Conservation (phyloP, 2,797 vertebrate genomes). For the Etheostoma perlongum region DNA sequence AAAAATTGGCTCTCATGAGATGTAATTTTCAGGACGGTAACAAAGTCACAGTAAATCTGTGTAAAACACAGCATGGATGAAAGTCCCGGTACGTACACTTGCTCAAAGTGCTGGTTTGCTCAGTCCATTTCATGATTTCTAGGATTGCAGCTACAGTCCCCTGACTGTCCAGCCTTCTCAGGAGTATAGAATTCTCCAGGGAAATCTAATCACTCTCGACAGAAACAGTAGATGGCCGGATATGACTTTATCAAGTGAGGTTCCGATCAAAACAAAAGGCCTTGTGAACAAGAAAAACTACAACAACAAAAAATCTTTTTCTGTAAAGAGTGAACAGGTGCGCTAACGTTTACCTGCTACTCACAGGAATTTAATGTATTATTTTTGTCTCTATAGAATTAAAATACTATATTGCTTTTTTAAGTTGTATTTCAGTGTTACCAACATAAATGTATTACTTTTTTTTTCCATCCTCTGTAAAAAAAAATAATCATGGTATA, state of each 20-base stretch:
- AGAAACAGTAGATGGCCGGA: conserved; percentile 60
- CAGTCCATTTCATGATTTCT: conserved; percentile 62
- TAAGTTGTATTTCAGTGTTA: not conserved
- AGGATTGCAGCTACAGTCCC: conserved; percentile 51
- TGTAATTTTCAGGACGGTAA: conserved; percentile 33
- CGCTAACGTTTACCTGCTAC: not conserved
- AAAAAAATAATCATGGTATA: too few species aligned
- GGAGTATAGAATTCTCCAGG: conserved; percentile 73
- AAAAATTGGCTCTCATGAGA: conserved; percentile 13
- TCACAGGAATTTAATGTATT: not conserved
- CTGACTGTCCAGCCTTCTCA: conserved; percentile 61
- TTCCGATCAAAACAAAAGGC: conserved; percentile 44
- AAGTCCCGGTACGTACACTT: conserved; percentile 32
- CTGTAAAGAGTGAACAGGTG: not conserved
- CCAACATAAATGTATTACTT: not conserved
- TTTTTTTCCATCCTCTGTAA: not conserved
- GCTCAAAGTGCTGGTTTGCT: conserved; percentile 51
- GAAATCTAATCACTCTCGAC: conserved; percentile 69
- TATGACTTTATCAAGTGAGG: conserved; percentile 38
- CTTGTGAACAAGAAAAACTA: conserved; percentile 26
- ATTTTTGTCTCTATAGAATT: not conserved
- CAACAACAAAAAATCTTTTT: not conserved
- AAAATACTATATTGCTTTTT: not conserved
- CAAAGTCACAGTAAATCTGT: conserved; percentile 29
- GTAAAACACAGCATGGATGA: not conserved